These are phyloP conservation scores for Condylura cristata DNA, from an alignment of 2,113 vertebrate species.

Conservation along the genomic window DNA sequence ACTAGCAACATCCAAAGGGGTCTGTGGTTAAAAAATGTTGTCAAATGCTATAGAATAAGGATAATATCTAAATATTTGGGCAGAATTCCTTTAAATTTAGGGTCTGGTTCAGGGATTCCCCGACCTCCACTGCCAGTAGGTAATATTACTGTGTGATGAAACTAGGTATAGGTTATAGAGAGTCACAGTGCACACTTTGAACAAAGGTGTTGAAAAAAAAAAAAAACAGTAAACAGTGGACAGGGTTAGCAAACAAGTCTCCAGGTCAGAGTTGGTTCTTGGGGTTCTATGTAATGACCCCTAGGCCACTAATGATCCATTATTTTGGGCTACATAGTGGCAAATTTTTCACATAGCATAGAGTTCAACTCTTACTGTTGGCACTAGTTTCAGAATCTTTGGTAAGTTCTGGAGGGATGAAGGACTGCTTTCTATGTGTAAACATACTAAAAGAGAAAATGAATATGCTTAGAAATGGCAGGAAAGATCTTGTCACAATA, in stretches of 20 bases:
- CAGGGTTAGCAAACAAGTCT: not conserved
- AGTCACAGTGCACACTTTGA: not conserved
- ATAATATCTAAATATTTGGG: not conserved
- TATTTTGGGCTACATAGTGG: not conserved
- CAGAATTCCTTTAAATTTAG: slow-evolving; percentile 29
- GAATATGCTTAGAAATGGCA: not conserved
- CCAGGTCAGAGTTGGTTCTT: not conserved
- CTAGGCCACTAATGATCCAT: not conserved
- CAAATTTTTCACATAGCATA: not conserved
- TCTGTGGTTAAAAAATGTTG: not conserved
- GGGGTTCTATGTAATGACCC: not conserved
- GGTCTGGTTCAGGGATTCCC: not conserved
- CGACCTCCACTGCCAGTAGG: not conserved
- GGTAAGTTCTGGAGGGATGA: not conserved
- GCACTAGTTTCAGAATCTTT: not conserved
- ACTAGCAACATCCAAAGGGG: not conserved
- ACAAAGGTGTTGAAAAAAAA: not conserved
- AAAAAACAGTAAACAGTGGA: not conserved
- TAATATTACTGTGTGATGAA: not conserved
- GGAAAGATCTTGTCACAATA: not conserved
- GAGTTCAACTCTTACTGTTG: not conserved
- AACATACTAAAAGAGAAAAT: not conserved
- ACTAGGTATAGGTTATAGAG: not conserved
- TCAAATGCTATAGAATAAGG: not conserved
- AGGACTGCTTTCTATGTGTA: not conserved